Percentiles rank a stretch among this genome's conserved stretches.
These are phyloP conservation scores for Dasysyrphus albostriatus DNA, from an alignment of 2,888 invertebrate species.

Conservation along the genomic window DNA sequence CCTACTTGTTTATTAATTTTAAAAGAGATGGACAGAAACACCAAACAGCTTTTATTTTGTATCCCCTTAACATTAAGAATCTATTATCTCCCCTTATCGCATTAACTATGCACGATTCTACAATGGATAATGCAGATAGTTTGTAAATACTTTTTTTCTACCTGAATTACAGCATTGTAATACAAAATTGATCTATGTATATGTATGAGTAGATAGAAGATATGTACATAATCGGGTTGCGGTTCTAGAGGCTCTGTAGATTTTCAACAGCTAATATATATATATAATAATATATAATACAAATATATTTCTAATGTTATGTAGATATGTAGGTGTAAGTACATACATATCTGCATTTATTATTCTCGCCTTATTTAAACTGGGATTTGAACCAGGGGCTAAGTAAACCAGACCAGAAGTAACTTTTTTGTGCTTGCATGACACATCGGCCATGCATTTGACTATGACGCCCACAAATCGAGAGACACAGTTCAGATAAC, in stretches of 20 bases:
- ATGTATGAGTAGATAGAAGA: too few relatives aligned
- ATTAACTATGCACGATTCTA: background rate
- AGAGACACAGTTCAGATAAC: slow-evolving; percentile 51
- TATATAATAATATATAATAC: too few relatives aligned
- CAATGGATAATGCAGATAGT: background rate
- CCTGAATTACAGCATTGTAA: slow-evolving; percentile 28
- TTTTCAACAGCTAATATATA: slow-evolving; percentile 21
- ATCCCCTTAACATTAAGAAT: background rate
- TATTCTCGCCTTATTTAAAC: slow-evolving; percentile 7
- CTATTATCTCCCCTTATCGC: slow-evolving; percentile 14
- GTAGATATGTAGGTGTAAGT: too few relatives aligned
- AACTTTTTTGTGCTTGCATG: slow-evolving; percentile 32
- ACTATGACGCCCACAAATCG: slow-evolving; percentile 68
- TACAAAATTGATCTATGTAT: background rate
- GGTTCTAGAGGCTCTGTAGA: slow-evolving; percentile 11
- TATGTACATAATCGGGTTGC: slow-evolving; percentile 18
- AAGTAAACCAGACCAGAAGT: slow-evolving; percentile 46
- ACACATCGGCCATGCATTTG: slow-evolving; percentile 64
- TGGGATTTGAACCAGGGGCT: slow-evolving; percentile 11
- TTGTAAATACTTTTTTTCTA: slow-evolving; percentile 16
- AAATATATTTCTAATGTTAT: background rate
- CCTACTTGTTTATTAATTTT: too few relatives aligned
- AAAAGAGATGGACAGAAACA: background rate
- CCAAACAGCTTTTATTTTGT: background rate
- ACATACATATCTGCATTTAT: background rate